Base-by-base conservation (phyloP, 1,140 invertebrate genomes). In the Apolygus lucorum region DNA sequence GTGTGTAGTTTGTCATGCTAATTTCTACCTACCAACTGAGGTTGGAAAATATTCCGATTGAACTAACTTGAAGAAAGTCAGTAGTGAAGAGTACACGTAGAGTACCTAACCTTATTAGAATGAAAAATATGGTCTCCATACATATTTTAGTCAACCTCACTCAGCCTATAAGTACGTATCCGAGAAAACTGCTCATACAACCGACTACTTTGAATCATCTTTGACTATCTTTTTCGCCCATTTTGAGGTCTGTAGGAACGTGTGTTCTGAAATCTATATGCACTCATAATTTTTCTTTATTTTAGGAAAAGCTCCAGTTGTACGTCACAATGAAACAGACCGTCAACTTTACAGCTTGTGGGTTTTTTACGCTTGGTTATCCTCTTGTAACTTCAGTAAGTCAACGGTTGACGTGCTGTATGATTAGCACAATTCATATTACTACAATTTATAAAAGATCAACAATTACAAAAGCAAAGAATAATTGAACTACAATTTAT, bases 361-460 rank as follows among this genome's bases (percentile, higher is more conserved):
- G 68, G 11, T 70, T 70, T 42, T 70, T 65, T 26, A 52, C 62
- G 13, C 42, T 70, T 0, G 68, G 68, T 27, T 70, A 70, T 27
- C 68, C 68, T 28, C 42, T 70, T 22, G 68, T 70, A 1, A 70
- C 68, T 26, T 70, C 68, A n/a, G 68, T 70, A n/a, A 70, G 68
- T 69, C 25, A 49, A 49, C 11, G n/a, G 34, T 8, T 42, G 4
- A 42, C 17, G 34, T 17, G 17, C 17, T 8, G 17, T 42, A 42
- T 42, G 17, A 8, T 4, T 42, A 42, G 4, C 4, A 4, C 17
- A 42, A 17, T 8, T 42, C 17, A 8, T 62, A 11, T 4, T 21
- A 21, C 22, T 8, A 11, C 54, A 8, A 21, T 62, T 62, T 8
- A 62, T 17, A 62, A 21, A 49, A 49, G 26, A 13, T 24, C n/a